These are phyloP conservation scores for Cephonodes hylas DNA, from an alignment of 2,888 invertebrate species.

Conservation along the genomic window DNA sequence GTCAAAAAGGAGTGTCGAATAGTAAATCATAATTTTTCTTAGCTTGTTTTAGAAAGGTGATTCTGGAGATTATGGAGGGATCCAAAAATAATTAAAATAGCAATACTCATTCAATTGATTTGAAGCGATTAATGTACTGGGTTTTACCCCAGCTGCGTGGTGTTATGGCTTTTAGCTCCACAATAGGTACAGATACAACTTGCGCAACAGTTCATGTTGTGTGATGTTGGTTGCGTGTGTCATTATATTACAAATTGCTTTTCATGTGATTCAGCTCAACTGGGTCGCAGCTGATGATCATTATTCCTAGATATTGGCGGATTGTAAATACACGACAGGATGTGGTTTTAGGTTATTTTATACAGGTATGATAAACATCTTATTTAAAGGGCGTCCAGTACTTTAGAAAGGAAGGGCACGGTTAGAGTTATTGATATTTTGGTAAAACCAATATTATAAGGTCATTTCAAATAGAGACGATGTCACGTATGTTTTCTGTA, in stretches of 20 bases:
- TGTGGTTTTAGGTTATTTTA: background rate
- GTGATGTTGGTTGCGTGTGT: background rate
- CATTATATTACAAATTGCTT: slow-evolving; percentile 14
- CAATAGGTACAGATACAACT: background rate
- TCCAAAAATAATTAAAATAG: too few species aligned
- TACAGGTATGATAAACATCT: background rate
- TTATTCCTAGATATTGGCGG: slow-evolving; percentile 14
- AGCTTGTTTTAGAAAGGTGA: too few species aligned
- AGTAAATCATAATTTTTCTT: too few species aligned
- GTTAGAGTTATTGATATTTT: too few species aligned
- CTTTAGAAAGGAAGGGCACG: too few species aligned
- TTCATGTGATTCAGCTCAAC: slow-evolving; percentile 7
- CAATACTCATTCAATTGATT: too few species aligned
- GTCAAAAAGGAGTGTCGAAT: too few species aligned
- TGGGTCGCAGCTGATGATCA: slow-evolving; percentile 2
- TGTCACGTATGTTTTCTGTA: too few species aligned
- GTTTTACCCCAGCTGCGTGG: background rate
- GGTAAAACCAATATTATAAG: too few species aligned
- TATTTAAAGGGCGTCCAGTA: background rate
- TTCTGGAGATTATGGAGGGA: too few species aligned
- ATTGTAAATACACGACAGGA: background rate
- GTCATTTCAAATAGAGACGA: too few species aligned
- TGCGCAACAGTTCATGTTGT: background rate
- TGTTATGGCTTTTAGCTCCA: background rate
- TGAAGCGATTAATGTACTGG: background rate